Conservation (phyloP, 2,113 vertebrate genomes). For the Zosterops hypoxanthus region DNA sequence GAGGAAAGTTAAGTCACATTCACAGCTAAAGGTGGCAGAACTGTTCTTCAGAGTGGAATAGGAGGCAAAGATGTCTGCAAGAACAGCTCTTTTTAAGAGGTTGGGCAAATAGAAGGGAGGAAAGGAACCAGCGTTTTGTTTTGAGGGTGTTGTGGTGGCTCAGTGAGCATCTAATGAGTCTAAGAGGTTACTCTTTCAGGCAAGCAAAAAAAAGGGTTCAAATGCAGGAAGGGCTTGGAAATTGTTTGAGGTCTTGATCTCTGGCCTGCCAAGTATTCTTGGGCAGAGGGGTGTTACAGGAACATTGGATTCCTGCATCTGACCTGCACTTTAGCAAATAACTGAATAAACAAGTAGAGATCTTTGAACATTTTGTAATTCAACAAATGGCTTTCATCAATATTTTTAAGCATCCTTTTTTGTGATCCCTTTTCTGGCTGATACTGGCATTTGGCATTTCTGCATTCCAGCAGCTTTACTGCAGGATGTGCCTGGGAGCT, state of each 20-base stretch:
- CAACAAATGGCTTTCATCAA: rapidly evolving
- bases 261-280: not conserved
- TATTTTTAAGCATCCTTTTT: not conserved
- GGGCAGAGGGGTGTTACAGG: not conserved
- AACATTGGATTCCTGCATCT: not conserved
- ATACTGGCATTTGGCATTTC: not conserved
- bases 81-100: not conserved
- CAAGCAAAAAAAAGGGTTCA: not conserved
- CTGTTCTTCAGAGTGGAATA: not conserved
- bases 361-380: not conserved
- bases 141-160: not conserved
- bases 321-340: not conserved
- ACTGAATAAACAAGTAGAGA: not conserved
- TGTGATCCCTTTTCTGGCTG: not conserved
- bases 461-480: not conserved
- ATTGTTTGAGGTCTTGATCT: not conserved
- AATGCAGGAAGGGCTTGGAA: not conserved
- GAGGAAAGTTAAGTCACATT: rapidly evolving
- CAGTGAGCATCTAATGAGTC: not conserved
- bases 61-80: not conserved
- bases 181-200: not conserved
- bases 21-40: not conserved
- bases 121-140: not conserved
- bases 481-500: not conserved
- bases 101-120: not conserved